Conservation (phyloP, 2,113 vertebrate species). For the Origma solitaria region DNA sequence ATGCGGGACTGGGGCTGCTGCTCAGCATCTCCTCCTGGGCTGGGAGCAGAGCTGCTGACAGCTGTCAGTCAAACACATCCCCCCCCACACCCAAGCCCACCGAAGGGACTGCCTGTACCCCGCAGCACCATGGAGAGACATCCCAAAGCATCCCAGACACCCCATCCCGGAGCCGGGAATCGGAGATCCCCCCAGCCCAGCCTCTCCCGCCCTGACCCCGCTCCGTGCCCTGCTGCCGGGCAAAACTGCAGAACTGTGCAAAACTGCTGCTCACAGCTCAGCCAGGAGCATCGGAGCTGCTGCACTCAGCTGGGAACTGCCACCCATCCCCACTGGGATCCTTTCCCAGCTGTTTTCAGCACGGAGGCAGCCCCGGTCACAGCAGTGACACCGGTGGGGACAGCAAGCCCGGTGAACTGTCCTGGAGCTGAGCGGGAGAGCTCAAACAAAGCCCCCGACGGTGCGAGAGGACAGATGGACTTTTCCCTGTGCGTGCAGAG, state of each 20-base stretch:
- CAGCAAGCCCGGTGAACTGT: neutral
- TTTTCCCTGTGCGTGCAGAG: fast-evolving
- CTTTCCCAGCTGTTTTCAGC: fast-evolving
- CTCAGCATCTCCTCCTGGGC: neutral
- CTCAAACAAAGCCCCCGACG: neutral
- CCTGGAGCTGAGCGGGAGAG: fast-evolving
- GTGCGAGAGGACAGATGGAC: neutral
- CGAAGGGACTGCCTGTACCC: fast-evolving
- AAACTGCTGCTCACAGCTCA: neutral
- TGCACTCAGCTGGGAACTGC: neutral
- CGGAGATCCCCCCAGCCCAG: fast-evolving
- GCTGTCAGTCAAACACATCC: neutral
- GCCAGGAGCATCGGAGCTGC: neutral
- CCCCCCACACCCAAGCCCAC: fast-evolving
- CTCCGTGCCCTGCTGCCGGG: neutral
- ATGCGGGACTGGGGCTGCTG: fast-evolving
- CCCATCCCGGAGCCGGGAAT: neutral
- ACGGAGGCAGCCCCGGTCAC: neutral
- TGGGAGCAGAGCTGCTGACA: neutral
- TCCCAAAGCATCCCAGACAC: fast-evolving
- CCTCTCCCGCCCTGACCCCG: neutral
- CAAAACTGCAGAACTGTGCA: neutral
- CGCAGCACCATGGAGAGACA: fast-evolving
- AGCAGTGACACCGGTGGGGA: neutral
- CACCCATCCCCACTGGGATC: neutral